Conservation (phyloP, 2,797 vertebrate genomes). For the Lindbergichthys nudifrons region DNA sequence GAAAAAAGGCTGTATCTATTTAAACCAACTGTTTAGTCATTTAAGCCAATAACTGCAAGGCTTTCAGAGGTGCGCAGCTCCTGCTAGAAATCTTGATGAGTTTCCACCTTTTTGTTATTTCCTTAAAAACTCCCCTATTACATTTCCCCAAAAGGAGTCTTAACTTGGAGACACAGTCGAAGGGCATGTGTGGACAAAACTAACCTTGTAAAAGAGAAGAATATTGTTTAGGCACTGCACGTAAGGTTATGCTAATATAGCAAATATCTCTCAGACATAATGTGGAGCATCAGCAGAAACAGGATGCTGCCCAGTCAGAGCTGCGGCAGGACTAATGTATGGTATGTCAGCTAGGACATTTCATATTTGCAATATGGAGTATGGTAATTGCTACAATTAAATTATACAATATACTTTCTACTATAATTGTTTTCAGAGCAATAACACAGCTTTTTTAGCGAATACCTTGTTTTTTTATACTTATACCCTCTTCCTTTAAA, state of each 20-base stretch:
- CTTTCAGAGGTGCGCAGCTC: conserved; percentile 42
- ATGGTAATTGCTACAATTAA: conserved; percentile 1
- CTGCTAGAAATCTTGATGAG: conserved; percentile 61
- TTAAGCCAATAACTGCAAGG: conserved; percentile 50
- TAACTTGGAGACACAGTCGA: conserved; percentile 15
- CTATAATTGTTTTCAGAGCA: conserved; percentile 10
- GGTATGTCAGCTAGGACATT: conserved; percentile 34
- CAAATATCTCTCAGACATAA: conserved; percentile 55
- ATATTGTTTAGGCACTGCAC: conserved; percentile 42
- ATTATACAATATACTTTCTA: not conserved
- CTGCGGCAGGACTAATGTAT: conserved; percentile 36
- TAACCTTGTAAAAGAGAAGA: conserved; percentile 49
- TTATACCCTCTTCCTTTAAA: not conserved
- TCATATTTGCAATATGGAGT: not conserved
- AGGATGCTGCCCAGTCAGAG: conserved; percentile 42
- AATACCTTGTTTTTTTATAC: not conserved
- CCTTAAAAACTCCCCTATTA: conserved; percentile 42
- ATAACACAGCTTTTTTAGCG: conserved; percentile 5
- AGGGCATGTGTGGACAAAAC: conserved; percentile 36
- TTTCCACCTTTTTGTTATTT: conserved; percentile 34
- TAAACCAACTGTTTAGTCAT: conserved; percentile 61
- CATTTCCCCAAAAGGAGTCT: conserved; percentile 13
- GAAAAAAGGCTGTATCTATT: conserved; percentile 44
- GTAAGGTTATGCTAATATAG: conserved; percentile 58
- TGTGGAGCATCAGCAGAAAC: conserved; percentile 59